Base-by-base conservation (phyloP, 2,113 vertebrate species). In the Microcebus jonahi region DNA sequence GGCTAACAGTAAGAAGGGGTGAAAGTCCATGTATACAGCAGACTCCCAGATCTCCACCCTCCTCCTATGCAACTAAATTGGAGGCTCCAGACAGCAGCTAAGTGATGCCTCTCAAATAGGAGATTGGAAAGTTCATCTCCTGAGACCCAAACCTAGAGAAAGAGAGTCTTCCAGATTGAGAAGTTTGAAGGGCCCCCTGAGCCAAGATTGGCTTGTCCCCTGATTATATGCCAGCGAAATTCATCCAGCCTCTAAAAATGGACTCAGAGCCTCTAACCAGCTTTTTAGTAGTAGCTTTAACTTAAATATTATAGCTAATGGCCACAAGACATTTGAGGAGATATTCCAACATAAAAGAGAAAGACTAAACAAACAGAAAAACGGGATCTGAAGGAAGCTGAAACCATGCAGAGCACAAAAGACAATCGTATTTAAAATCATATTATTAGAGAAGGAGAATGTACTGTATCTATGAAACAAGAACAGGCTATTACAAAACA, bases 401-500 rank as follows among this genome's bases (percentile, higher is more conserved):
- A 82, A 45, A 63, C 27, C 45, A 70, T 23, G 21, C 17, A 63
- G 17, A 39, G 3, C 29, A 67, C 29, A 39, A 50, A 92, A 92
- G 48, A 65, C 34, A 76, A 36, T 2, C 50, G 34, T 23, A 27
- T 39, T 59, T 68, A 61, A 95, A 83, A 76, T 68, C 12, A 45
- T 53, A 23, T 21, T 70, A 83, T 76, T 83, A 68, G 68, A 82
- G 25, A 92, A 73, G 87, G 27, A 76, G 59, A 39, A 59, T 48
- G 20, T 17, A 17, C 0, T 21, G 10, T 73, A 61, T 45, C 15
- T 45, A 34, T 36, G 57, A 73, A 81, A 73, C 39, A 91, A 82
- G 76, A 95, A 82, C 6, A 92, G n/a, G 20, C 27, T 92, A 20
- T 84, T 77, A 61, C 4, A 76, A 42, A 92, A 77, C 8, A 84